Base-by-base conservation (phyloP, 2,113 vertebrate genomes). In the Caranx ignobilis region DNA sequence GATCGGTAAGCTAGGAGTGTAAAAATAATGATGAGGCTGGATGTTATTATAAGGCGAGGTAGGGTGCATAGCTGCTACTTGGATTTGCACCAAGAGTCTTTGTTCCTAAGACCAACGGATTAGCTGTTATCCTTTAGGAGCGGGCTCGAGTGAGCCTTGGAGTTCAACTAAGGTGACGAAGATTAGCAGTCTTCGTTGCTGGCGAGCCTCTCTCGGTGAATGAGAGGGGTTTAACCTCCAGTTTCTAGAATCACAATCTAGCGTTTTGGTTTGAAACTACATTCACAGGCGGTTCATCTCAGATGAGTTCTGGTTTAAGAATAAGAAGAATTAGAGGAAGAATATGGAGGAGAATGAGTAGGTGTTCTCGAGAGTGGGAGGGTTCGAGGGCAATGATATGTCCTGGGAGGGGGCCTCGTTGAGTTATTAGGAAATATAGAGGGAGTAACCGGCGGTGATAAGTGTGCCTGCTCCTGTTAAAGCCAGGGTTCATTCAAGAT, bases 201-300 rank as follows among this genome's bases (percentile, higher is more conserved):
- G 5, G 5, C 65, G 18, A n/a, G 12, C 78, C 59, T 63, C 73
- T 59, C 50, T 85, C 6, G 79, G 79, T 82, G 56, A 16, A 32
- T 21, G 65, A 85, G 57, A 3, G 67, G 87, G 2, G 0, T 88
- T 79, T 76, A 88, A 79, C 82, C 43, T 21, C 45, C 80, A 19
- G 26, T 86, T 16, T 65, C 41, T 72, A 86, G 79, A 83, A 83
- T 59, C 83, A 88, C 83, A 83, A 81, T 80, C 83, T 86, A 73
- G 35, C 37, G 66, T 84, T 82, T 87, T 89, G 0, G 0, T 87
- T 87, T 26, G n/a, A 84, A 84, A 89, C 84, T 89, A 89, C 69
- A n/a, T 35, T 48, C 68, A 87, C 84, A 89, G 35, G 56, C 37
- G 0, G 61, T 67, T 43, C 76, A 86, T 0, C 84, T 66, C 79